Evolutionary conservation across 2,888 invertebrate genomes (phyloP), one percentile per base, ranked within the genome.

Genomic region (Oscheius sp.): DNA sequence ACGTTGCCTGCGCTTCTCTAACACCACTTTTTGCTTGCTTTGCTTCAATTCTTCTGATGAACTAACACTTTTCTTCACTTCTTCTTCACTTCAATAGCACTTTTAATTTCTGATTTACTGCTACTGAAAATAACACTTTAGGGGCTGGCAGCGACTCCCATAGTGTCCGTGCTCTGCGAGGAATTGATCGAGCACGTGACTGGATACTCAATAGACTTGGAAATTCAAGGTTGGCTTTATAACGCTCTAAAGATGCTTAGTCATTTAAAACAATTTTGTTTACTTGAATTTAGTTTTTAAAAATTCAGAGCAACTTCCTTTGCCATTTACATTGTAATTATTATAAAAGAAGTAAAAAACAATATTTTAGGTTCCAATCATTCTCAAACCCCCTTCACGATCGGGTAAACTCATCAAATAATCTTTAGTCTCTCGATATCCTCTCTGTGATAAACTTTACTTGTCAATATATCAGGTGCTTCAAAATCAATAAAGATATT

Each of bases 91-190:
- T 61, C 31, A 25, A 50, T 42, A 53, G 39, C 17, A 55, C 10
- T 31, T 31, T 46, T 45, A 1, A 10, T 23, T 61, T 23, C 61
- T 61, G n/a, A n/a, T n/a, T n/a, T n/a, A n/a, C n/a, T n/a, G n/a
- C n/a, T 2, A 45, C 45, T 61, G 20, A 61, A 27, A 20, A 15
- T n/a, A 23, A 33, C 33, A 23, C 20, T 78, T 63, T 71, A 79
- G 80, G 73, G 77, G 79, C 79, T 80, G 80, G 80, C 77, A 79
- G 69, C 79, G 80, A 80, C 79, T 80, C 80, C 73, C 75, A 68
- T 80, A 80, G 75, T 55, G 76, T 79, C 8, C 73, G 74, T 20
- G 74, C 78, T 12, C 75, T 80, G 8, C 70, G 72, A 20, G 72
- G 70, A 29, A 75, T 80, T 58, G 80, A 80, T 65, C 74, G 75